phyloP scores from a whole-genome alignment of 1,140 invertebrate species.

The Bombus pascuorum region DNA sequence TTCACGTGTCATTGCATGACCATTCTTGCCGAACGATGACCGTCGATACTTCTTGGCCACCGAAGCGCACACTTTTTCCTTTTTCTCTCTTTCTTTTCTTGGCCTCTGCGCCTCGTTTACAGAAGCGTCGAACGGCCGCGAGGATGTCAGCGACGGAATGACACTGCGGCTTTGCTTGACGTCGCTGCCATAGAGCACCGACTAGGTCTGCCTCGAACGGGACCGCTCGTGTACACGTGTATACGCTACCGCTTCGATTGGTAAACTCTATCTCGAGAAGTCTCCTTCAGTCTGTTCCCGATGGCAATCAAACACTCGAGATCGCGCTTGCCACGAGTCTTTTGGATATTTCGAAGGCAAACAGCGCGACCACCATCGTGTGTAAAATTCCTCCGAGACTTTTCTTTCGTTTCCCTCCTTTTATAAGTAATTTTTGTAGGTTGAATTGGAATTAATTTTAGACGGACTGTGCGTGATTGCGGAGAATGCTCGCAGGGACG shows the following conservation, averaged over 20 bases:
- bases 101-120: constrained; percentile 45
- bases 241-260: constrained; percentile 42
- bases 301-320: constrained; percentile 70
- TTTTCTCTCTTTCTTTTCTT: too few species aligned
- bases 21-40: constrained; percentile 49
- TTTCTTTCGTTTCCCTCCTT: background rate
- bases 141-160: constrained; percentile 54
- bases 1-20: constrained; percentile 41
- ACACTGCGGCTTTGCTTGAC: constrained; percentile 60
- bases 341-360: constrained; percentile 48
- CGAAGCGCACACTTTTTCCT: background rate
- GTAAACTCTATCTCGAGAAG: constrained; percentile 43
- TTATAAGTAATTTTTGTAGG: background rate
- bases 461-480: too few species aligned
- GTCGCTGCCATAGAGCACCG: constrained; percentile 43
- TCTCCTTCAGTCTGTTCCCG: constrained; percentile 60
- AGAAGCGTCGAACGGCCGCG: constrained; percentile 52
- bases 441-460: background rate
- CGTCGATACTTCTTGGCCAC: constrained; percentile 50
- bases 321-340: constrained; percentile 24
- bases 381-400: too few species aligned
- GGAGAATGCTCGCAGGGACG: too few species aligned
- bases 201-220: constrained; percentile 31
- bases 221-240: constrained; percentile 35
- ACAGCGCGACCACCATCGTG: background rate